Evolutionary conservation across 2,797 vertebrate species (phyloP), one percentile per base, ranked within the genome.

Genomic region (Poeciliopsis paucimaculata): DNA sequence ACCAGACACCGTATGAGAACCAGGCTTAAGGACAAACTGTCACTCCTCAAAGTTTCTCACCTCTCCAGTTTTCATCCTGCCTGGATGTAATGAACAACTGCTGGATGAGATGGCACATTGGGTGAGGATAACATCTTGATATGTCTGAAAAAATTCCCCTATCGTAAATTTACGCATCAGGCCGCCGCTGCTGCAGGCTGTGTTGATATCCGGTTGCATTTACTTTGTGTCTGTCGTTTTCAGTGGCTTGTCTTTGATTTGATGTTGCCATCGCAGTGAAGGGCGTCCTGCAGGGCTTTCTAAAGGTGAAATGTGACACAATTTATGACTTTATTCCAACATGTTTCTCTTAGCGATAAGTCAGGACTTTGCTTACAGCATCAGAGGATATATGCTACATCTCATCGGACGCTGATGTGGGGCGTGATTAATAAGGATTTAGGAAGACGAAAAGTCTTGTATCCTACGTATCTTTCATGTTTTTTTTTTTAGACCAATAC

Each of bases 161-260:
- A 90, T 91, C 83, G 1, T 77, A 31, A 81, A 51, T 81, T 86
- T 82, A 87, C 80, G 84, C 89, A 87, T 85, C 81, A 80, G 80
- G 78, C 79, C 51, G 0, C 76, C 15, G 68, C 72, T 78, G 76
- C 88, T 77, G 10, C 51, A 18, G 88, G 92, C 84, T n/a, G 49
- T 36, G 77, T 73, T 75, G 77, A 88, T 80, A 79, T 76, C n/a
- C 1, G 16, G 73, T 47, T 64, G 83, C 55, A 73, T 41, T 64
- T 41, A 1, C 71, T 71, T 36, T 34, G 78, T 28, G 18, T 45
- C 2, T n/a, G 70, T 55, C 60, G 41, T 43, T 57, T 62, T 73
- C 36, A 10, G 11, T 1, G 28, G 36, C 77, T 75, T 77, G 68
- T 86, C 77, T 82, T 45, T 43, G 36, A 46, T 39, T 60, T 41